Percentiles rank a stretch among this genome's conserved stretches.
Evolutionary conservation across 2,113 vertebrate genomes (phyloP).

Genomic region (Heterotis niloticus): DNA sequence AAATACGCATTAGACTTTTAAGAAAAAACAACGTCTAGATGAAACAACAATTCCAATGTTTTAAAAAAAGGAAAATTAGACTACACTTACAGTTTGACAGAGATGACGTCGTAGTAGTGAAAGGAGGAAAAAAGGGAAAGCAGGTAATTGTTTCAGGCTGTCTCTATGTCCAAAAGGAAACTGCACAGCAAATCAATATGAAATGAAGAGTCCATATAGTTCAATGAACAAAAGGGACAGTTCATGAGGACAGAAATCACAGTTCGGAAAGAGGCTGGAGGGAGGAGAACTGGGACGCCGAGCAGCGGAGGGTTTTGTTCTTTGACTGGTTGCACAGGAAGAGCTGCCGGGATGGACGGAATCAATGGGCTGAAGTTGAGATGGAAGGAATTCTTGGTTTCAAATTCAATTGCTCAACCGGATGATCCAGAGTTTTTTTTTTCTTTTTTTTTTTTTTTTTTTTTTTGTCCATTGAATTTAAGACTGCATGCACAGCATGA

Average conservation of each 20-base stretch:
- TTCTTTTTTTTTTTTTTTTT: constrained; percentile 34
- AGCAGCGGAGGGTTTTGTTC: constrained; percentile 85
- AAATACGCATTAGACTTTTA: constrained; percentile 82
- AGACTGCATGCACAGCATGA: constrained; percentile 90
- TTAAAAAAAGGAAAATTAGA: constrained; percentile 81
- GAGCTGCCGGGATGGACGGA: constrained; percentile 85
- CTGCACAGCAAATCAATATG: constrained; percentile 86
- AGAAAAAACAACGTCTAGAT: constrained; percentile 72
- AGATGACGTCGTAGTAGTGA: constrained; percentile 80
- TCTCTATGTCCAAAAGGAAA: constrained; percentile 82
- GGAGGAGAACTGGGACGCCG: constrained; percentile 68
- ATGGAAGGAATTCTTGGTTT: constrained; percentile 87
- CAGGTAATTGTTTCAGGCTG: constrained; percentile 81
- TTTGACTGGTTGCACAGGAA: constrained; percentile 87
- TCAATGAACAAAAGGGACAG: constrained; percentile 86
- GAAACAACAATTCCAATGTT: constrained; percentile 83
- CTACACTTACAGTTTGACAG: constrained; percentile 82
- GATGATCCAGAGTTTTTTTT: constrained; percentile 81
- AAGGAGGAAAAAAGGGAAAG: constrained; percentile 67
- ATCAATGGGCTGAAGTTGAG: constrained; percentile 89
- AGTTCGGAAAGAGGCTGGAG: constrained; percentile 88
- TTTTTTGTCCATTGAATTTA: constrained; percentile 76
- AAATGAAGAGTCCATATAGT: constrained; percentile 88
- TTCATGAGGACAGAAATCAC: constrained; percentile 86
- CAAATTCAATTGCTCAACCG: constrained; percentile 85